phyloP scores from a whole-genome alignment of 1,140 invertebrate genomes.

The Limonius californicus region DNA sequence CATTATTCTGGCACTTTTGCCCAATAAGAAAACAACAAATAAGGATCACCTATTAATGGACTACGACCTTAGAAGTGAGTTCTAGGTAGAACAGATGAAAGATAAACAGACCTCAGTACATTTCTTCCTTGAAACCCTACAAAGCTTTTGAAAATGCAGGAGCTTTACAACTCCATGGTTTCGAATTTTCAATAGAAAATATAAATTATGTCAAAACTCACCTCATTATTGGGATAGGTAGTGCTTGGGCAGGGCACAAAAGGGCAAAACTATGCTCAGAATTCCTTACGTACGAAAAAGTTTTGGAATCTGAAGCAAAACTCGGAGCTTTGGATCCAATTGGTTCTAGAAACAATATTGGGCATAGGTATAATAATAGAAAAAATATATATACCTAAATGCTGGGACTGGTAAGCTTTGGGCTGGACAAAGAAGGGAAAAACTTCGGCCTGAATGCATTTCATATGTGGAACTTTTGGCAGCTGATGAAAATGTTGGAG shows the following conservation, averaged over 20 bases:
- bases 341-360: conserved; percentile 51
- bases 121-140: too few species aligned
- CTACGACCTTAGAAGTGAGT: too few species aligned
- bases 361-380: too few species aligned
- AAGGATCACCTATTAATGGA: too few species aligned
- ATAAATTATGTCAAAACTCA: conserved; percentile 40
- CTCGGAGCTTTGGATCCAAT: conserved; percentile 55
- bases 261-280: conserved; percentile 50
- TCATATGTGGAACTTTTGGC: conserved; percentile 45
- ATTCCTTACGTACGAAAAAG: conserved; percentile 49
- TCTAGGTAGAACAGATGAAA: conserved; percentile 12
- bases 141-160: conserved; percentile 63
- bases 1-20: too few species aligned
- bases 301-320: conserved; percentile 55
- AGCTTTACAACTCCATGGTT: conserved; percentile 2
- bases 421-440: conserved; percentile 58
- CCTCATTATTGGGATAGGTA: conserved; percentile 63
- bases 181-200: background rate
- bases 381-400: conserved; percentile 57
- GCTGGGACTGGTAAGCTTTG: conserved; percentile 51
- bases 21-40: too few species aligned
- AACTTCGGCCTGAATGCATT: conserved; percentile 31
- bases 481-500: conserved; percentile 52
- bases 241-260: conserved; percentile 63
- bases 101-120: too few species aligned